Evolutionary conservation across 92 coral and sea anemone species (phyloP), one percentile per base, ranked within the genome.

Genomic region (Virgularia gustaviana): DNA sequence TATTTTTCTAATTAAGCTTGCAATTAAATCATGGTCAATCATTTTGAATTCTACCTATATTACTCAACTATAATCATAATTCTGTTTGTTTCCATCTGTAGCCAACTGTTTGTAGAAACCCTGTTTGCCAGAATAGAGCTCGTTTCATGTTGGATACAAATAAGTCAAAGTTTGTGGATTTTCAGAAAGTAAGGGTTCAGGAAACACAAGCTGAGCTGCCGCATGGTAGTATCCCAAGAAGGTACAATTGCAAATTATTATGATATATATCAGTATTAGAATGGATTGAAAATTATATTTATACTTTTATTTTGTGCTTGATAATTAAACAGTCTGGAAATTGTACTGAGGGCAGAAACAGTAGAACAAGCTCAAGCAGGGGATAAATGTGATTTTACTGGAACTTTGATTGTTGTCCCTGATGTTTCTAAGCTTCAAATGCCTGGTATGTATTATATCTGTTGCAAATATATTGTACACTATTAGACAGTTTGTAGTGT

Each of bases 321-420:
- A n/a, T n/a, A n/a, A n/a, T n/a, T n/a, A n/a, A n/a, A n/a, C 33
- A 92, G 98, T 84, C 89, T 89, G 77, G 98, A 92, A 70, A 75
- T 92, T 41, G 74, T 92, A 56, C 77, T 92, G 25, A 49, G 98
- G 73, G 98, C 98, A n/a, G 96, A 92, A 65, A 91, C 98, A 59
- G 98, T 92, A n/a, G 98, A 92, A 62, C 98, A 89, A 57, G 98
- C 98, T 1, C 98, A 92, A 71, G 98, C 98, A 57, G 98, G 98
- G 8, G 98, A 92, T 65, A 92, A 92, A 75, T 92, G 98, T 78
- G 98, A 92, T 74, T 92, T 92, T 43, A 92, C 91, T 31, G 98
- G 98, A 35, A 92, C 96, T 31, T 62, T 92, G 57, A 89, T 92
- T 28, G 98, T 92, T 27, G 98, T 92, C 12, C 98, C 98, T 44